Evolutionary conservation across 2,888 invertebrate genomes (phyloP).

Genomic region (Drosophila quinaria): DNA sequence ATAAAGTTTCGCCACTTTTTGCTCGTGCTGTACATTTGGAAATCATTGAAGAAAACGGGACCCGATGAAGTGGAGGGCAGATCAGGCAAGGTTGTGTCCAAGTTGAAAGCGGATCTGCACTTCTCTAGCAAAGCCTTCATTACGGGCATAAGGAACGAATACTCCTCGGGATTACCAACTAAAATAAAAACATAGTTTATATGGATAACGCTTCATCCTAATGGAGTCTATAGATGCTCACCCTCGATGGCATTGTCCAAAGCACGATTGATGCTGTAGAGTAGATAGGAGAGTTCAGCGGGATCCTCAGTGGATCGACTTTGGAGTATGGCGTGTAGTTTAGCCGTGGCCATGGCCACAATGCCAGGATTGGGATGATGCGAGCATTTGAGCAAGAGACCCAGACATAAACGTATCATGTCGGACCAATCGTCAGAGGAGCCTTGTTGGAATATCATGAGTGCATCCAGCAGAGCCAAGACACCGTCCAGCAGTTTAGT

Average conservation of each 20-base stretch:
- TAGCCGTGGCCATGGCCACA: slow-evolving; percentile 88
- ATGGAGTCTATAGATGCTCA: slow-evolving; percentile 44
- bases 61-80: slow-evolving; percentile 87
- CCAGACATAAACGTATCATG: slow-evolving; percentile 87
- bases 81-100: slow-evolving; percentile 85
- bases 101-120: slow-evolving; percentile 83
- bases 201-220: neutral
- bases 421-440: slow-evolving; percentile 87
- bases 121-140: slow-evolving; percentile 88
- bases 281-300: slow-evolving; percentile 87
- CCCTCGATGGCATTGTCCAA: slow-evolving; percentile 86
- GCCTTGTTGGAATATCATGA: slow-evolving; percentile 87
- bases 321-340: slow-evolving; percentile 88
- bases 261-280: slow-evolving; percentile 86
- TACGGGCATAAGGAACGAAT: slow-evolving; percentile 88
- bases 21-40: slow-evolving; percentile 87
- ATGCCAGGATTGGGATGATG: slow-evolving; percentile 86
- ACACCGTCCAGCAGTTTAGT: slow-evolving; percentile 87
- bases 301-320: slow-evolving; percentile 87
- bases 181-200: neutral
- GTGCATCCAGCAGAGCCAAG: slow-evolving; percentile 86
- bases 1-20: slow-evolving; percentile 87
- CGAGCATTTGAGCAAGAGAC: slow-evolving; percentile 86
- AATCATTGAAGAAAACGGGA: slow-evolving; percentile 88
- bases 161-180: slow-evolving; percentile 87